Conservation (phyloP, 2,113 vertebrate species). For the Orthonyx spaldingii region DNA sequence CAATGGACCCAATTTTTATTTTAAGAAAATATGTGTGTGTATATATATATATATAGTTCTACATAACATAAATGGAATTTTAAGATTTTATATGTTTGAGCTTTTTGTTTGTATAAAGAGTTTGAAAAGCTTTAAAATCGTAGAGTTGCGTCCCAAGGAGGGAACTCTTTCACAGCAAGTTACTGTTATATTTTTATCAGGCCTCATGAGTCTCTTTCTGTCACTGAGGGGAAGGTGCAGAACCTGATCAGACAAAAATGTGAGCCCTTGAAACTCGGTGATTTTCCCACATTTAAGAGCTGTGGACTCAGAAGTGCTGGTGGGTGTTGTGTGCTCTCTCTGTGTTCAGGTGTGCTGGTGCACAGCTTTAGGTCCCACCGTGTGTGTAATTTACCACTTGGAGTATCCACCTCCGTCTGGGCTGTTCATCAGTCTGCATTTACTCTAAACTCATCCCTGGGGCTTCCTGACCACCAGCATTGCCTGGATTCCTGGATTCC, state of each 20-base stretch:
- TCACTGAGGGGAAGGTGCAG: not conserved
- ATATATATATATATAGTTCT: not conserved
- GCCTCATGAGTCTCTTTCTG: not conserved
- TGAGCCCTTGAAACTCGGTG: not conserved
- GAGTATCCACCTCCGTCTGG: not conserved
- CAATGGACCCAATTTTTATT: not conserved
- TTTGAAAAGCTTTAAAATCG: not conserved
- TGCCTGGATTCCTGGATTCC: not conserved
- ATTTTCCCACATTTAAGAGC: not conserved
- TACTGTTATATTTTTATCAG: not conserved
- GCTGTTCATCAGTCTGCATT: not conserved
- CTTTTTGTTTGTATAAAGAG: not conserved
- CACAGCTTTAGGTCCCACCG: not conserved
- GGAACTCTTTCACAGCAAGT: not conserved
- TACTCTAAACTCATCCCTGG: not conserved
- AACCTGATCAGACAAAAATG: not conserved
- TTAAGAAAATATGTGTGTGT: not conserved
- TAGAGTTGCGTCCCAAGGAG: not conserved
- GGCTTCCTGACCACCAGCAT: not conserved
- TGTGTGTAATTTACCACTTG: not conserved
- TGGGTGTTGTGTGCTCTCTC: not conserved
- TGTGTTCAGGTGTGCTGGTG: not conserved
- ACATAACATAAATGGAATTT: not conserved
- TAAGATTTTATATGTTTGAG: not conserved
- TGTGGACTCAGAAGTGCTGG: not conserved